Evolutionary conservation across 1,140 invertebrate species (phyloP), one percentile per base, ranked within the genome.

Genomic region (Philopotamus ludificatus): DNA sequence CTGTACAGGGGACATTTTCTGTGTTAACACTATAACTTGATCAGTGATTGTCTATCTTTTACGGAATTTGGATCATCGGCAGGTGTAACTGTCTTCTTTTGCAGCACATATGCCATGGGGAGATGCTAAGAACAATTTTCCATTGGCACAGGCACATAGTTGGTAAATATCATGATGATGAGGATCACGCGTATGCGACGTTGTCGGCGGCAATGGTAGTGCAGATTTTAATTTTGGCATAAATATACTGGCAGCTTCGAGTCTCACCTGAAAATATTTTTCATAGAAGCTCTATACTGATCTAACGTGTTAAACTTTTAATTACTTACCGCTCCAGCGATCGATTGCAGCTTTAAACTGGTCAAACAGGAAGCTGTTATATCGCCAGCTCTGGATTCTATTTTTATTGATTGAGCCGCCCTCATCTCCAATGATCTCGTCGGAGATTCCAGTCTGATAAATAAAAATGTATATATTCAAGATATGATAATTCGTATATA

Each of bases 131-230:
- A 96, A 97, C 21, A 97, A 81, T 72, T 92, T 90, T 3, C 94
- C 94, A 73, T 92, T 94, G 15, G 87, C 88, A 75, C 94, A 97
- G 60, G 91, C 89, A 79, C 94, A 97, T 59, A 97, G 78, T 77
- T 96, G 93, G 76, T 91, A 93, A 63, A 93, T 87, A 68, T 88
- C 83, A 70, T 88, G 80, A 63, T 86, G 83, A 68, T 79, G 82
- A 26, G 75, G 81, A 44, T 81, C 78, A 51, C 78, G 75, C 1
- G 73, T 47, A 64, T 80, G 78, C 49, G 73, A 74, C 4, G 81
- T 75, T 10, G 53, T 57, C 0, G 79, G 72, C 9, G 77, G 76
- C 53, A 81, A 70, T 50, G 79, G 79, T 72, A 82, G 76, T n/a
- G 84, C 85, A 70, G 86, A 86, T 71, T 89, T 84, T 71, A 92